Evolutionary conservation across 2,797 vertebrate genomes (phyloP).

Genomic region (Philypnodon macrostomus): DNA sequence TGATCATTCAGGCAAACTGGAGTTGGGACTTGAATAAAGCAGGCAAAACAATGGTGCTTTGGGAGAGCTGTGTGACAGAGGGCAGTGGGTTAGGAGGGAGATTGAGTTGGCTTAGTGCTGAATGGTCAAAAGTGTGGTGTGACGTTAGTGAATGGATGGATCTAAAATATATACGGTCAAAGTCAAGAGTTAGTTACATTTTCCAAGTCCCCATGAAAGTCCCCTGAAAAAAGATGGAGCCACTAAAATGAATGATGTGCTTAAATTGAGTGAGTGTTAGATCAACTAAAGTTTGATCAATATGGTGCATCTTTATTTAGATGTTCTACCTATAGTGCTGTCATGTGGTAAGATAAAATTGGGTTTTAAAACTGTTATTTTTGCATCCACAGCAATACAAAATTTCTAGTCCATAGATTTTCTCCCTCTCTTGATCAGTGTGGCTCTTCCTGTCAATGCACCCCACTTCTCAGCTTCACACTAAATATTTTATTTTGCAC

Average conservation of each 20-base stretch:
- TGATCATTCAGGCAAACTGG: slow-evolving; percentile 22
- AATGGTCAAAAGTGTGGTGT: no score
- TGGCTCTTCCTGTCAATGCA: not conserved
- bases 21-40: not conserved
- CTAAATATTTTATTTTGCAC: slow-evolving; percentile 3
- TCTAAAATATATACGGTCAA: no score
- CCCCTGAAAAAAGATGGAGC: no score
- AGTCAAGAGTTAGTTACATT: no score
- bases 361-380: not conserved
- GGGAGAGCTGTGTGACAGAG: not conserved
- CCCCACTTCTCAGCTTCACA: not conserved
- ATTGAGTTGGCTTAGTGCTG: not conserved
- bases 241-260: no score
- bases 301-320: not conserved
- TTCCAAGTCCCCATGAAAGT: no score
- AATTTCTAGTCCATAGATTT: not conserved
- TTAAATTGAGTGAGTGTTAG: no score
- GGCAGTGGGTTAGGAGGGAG: not conserved
- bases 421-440: not conserved
- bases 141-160: no score
- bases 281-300: not conserved
- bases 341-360: not conserved
- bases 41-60: not conserved
- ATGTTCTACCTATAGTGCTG: no score
- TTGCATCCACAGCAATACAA: not conserved